Conservation (phyloP, 1,140 invertebrate genomes). For the Drosophila mojavensis region DNA sequence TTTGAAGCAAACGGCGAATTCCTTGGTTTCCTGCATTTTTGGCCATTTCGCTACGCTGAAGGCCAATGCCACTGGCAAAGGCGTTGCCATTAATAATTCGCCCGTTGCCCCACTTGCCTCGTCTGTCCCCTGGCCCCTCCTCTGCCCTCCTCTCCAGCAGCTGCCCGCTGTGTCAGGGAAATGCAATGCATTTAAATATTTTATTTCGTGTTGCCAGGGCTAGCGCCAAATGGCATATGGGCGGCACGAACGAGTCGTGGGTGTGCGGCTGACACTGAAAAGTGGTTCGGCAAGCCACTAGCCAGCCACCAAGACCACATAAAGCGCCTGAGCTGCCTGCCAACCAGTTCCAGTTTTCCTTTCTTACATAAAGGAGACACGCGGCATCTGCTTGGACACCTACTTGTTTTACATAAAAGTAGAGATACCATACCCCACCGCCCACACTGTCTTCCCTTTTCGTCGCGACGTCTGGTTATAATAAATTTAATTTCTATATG, state of each 20-base stretch:
- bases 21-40: conserved; percentile 20
- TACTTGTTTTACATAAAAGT: conserved; percentile 30
- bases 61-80: conserved; percentile 54
- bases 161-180: conserved; percentile 23
- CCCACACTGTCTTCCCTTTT: not conserved
- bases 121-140: too few relatives aligned
- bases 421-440: not conserved
- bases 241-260: conserved; percentile 43
- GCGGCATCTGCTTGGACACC: conserved; percentile 30
- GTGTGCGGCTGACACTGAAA: conserved; percentile 65
- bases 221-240: conserved; percentile 24
- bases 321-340: not conserved
- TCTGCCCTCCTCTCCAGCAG: not conserved
- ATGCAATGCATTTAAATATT: conserved; percentile 59
- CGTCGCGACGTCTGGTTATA: conserved; percentile 10
- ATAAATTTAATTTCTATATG: conserved; percentile 40
- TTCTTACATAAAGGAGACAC: conserved; percentile 1
- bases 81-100: conserved; percentile 48
- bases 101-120: conserved; percentile 2
- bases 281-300: conserved; percentile 47
- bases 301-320: not conserved
- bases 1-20: conserved; percentile 18
- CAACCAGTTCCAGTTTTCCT: conserved; percentile 21
- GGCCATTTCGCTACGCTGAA: conserved; percentile 40
- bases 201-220: conserved; percentile 25